A percentile compares a stretch with the other conserved stretches of the same genome.
phyloP scores from a whole-genome alignment of 1,140 invertebrate genomes.

The Zelostemma sp. region DNA sequence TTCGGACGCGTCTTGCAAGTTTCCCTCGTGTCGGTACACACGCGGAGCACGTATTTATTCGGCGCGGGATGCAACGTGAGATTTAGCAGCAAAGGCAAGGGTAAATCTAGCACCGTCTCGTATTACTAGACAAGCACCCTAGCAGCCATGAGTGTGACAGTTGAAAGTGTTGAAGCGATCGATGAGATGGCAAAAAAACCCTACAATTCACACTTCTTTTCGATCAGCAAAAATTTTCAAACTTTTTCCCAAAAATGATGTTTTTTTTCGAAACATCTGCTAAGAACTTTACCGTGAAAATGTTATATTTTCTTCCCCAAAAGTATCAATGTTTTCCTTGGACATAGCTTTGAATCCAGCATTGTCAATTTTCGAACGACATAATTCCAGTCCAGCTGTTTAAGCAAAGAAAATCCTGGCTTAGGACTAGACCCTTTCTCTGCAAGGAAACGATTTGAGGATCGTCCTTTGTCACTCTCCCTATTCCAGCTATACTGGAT shows the following conservation, averaged over 20 bases:
- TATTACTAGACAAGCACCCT: conserved; percentile 53
- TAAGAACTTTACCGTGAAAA: too few species aligned
- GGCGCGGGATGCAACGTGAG: conserved; percentile 53
- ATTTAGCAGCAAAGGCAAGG: conserved; percentile 39
- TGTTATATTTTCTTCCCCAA: too few species aligned
- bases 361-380: not conserved
- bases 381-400: conserved; percentile 24
- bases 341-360: not conserved
- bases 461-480: conserved; percentile 14
- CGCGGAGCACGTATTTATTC: conserved; percentile 43
- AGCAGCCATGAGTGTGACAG: conserved; percentile 39
- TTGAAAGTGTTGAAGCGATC: conserved; percentile 49
- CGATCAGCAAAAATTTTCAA: not conserved
- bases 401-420: conserved; percentile 46
- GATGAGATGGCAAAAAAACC: conserved; percentile 11
- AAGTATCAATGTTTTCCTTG: not conserved
- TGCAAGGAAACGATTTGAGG: not conserved
- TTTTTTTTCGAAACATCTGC: too few species aligned
- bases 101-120: conserved; percentile 46
- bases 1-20: conserved; percentile 11
- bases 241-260: too few species aligned
- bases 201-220: conserved; percentile 3
- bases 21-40: conserved; percentile 20
- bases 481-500: conserved; percentile 5
- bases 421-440: not conserved